phyloP scores from a whole-genome alignment of 2,113 vertebrate species.

The Pelecanus crispus region DNA sequence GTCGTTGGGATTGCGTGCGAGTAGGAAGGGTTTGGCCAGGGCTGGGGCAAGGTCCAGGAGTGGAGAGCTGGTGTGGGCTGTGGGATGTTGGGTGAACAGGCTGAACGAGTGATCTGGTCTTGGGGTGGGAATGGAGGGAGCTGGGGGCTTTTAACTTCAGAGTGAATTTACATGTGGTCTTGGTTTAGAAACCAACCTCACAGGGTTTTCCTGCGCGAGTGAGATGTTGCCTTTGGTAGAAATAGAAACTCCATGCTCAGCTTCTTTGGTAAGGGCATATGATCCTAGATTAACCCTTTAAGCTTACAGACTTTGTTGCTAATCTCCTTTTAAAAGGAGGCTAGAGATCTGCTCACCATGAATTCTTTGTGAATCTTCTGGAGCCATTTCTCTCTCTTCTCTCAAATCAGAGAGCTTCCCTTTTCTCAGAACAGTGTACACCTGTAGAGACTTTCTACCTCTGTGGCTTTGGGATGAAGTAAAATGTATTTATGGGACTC shows the following conservation, averaged over 20 bases:
- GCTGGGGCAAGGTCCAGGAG: neutral
- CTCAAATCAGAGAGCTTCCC: neutral
- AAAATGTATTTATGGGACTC: neutral
- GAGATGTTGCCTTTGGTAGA: neutral
- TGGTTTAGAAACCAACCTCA: fast-evolving
- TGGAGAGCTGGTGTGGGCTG: fast-evolving
- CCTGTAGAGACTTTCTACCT: neutral
- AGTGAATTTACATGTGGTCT: neutral
- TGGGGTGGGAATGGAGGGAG: neutral
- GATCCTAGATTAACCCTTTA: neutral
- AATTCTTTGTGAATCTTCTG: neutral
- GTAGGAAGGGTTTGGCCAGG: neutral
- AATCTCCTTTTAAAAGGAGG: neutral
- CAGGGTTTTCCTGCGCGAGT: neutral
- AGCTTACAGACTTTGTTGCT: fast-evolving
- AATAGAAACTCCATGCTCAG: neutral
- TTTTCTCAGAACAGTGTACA: neutral
- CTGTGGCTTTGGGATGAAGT: neutral
- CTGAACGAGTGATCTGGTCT: neutral
- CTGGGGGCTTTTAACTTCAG: neutral
- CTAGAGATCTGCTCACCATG: neutral
- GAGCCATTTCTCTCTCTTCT: neutral
- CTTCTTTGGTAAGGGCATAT: fast-evolving
- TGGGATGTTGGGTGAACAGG: neutral
- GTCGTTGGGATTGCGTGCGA: fast-evolving